Base-by-base conservation (phyloP, 1,140 invertebrate genomes). In the Lucilia sericata region DNA sequence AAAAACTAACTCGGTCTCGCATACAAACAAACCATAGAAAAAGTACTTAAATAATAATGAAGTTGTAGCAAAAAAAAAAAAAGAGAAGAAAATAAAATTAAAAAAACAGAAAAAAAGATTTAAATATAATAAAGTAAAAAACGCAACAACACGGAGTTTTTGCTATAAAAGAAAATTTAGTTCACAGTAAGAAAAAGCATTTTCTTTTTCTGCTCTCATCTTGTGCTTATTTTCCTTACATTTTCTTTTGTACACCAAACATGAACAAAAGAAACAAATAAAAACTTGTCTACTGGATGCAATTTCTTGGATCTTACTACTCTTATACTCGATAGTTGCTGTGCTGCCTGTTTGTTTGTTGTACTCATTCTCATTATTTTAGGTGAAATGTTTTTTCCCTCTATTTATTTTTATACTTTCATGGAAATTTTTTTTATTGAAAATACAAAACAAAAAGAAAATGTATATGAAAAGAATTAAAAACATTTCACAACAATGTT, bases 351-450 rank as follows among this genome's bases (percentile, higher is more conserved):
- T 49, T 76, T 34, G 13, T 30, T 42, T 34, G 30, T 42, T 76
- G 34, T 76, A 34, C 74, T 76, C 74, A 76, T 76, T 76, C 74
- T 76, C 74, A 76, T 42, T 36, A 76, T 36, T 76, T 76, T 76
- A 36, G 13, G 30, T 76, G 74, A 76, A 42, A 42, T 42, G 42
- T 42, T 76, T 76, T n/a, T 75, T 76, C 74, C 17, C 34, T 76
- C 74, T 76, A 42, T 42, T 42, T 42, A 42, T 76, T 17, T n/a
- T 14, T 17, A 76, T 42, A 42, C 30, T 76, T 42, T 36, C 74
- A 42, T 19, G 30, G 51, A 55, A 55, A 55, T 55, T 55, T 17
- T 55, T 12, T 55, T 55, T 12, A 17, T 12, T 3, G 0, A 74
- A 74, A 17, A 13, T 30, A 30, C 12, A 74, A 9, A 30, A 19